phyloP scores from a whole-genome alignment of 2,888 invertebrate genomes.

The Teleogryllus oceanicus region DNA sequence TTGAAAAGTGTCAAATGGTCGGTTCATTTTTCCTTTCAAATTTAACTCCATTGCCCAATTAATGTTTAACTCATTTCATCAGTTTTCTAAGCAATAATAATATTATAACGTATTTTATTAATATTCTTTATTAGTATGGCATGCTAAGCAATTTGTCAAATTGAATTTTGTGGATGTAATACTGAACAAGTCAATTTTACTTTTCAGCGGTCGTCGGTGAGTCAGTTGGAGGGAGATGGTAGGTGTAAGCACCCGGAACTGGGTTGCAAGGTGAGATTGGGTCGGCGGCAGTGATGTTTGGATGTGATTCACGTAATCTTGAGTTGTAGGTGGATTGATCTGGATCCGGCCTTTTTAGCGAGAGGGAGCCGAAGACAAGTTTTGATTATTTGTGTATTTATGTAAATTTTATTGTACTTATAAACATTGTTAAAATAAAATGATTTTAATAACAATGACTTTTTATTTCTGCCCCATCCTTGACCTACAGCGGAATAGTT shows the following conservation, averaged over 20 bases:
- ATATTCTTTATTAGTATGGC: background rate
- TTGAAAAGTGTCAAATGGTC: background rate
- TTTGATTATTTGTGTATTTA: too few species aligned
- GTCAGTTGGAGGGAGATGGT: background rate
- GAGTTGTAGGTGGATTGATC: background rate
- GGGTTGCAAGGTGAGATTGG: background rate
- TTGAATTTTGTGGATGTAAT: background rate
- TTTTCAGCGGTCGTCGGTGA: background rate
- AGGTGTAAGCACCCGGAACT: background rate
- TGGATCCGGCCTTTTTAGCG: too few species aligned
- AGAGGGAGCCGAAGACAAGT: too few species aligned
- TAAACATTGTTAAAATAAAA: too few species aligned
- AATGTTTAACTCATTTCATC: background rate
- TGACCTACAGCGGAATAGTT: too few species aligned
- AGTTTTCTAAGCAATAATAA: background rate
- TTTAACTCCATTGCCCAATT: background rate
- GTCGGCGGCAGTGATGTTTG: too few species aligned
- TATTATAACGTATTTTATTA: background rate
- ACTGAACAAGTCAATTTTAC: background rate
- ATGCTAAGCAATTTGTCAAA: background rate
- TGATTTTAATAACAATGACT: too few species aligned
- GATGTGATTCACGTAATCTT: background rate
- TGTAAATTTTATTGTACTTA: too few species aligned
- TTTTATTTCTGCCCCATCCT: too few species aligned
- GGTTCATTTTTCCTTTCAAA: background rate